Conservation (phyloP, 2,797 vertebrate species). For the Eulemur mongoz region DNA sequence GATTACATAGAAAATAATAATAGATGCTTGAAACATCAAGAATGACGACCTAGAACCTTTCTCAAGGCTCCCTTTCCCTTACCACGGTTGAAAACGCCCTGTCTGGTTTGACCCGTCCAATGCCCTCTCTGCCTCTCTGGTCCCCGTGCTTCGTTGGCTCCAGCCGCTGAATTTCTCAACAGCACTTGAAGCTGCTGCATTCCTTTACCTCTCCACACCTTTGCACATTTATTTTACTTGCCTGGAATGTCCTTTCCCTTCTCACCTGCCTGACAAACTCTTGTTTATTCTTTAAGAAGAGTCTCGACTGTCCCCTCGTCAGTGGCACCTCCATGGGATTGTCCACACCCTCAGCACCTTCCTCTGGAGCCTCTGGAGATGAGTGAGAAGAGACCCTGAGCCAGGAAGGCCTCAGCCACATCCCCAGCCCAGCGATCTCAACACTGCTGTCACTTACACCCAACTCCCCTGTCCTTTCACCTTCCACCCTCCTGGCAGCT, state of each 20-base stretch:
- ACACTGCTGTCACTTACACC: background rate
- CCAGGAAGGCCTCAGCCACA: background rate
- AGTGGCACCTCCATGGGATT: background rate
- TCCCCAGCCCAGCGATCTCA: background rate
- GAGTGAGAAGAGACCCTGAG: too few species aligned
- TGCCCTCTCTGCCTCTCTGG: background rate
- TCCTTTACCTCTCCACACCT: background rate
- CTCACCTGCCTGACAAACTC: background rate
- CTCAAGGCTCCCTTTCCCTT: background rate
- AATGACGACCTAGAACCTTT: background rate
- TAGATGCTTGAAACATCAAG: background rate
- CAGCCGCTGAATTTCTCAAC: background rate
- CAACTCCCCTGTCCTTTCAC: background rate
- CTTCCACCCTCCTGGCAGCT: background rate
- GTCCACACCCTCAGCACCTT: background rate
- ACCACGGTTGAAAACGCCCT: rapidly evolving
- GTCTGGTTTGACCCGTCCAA: background rate
- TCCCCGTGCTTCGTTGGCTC: background rate
- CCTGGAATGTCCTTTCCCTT: background rate
- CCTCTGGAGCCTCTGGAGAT: background rate
- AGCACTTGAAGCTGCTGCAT: background rate
- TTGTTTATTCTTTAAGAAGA: background rate
- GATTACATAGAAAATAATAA: background rate
- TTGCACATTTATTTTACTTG: background rate
- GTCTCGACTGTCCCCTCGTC: background rate